These are phyloP conservation scores for Conomelus anceps DNA, from an alignment of 2,888 invertebrate genomes.

Conservation along the genomic window DNA sequence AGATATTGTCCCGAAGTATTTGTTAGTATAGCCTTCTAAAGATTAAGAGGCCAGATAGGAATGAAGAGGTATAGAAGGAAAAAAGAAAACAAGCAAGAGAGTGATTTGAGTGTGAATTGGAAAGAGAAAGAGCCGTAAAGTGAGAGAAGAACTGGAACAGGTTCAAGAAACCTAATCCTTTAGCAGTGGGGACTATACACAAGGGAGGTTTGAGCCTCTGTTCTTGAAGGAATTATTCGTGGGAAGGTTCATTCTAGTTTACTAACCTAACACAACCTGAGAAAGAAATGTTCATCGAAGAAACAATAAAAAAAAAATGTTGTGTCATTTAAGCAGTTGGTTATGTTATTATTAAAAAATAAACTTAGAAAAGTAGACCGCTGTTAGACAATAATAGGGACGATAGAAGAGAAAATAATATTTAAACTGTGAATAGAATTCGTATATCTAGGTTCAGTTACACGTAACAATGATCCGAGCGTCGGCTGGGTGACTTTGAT, in stretches of 20 bases:
- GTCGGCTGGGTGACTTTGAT: no score
- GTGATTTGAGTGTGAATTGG: not conserved
- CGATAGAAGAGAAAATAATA: no score
- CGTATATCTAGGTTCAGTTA: no score
- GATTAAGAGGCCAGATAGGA: not conserved
- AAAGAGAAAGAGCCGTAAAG: not conserved
- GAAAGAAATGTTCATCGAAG: not conserved
- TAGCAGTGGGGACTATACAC: not conserved
- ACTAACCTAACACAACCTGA: not conserved
- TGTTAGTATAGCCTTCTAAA: not conserved
- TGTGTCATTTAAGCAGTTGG: not conserved
- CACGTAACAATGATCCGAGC: no score
- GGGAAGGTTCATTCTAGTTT: not conserved
- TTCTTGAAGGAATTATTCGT: not conserved
- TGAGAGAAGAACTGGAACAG: not conserved
- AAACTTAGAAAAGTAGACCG: not conserved
- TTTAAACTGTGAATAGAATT: no score
- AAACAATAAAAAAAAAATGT: not conserved
- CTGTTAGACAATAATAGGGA: not conserved
- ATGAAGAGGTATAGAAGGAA: not conserved
- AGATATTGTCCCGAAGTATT: not conserved
- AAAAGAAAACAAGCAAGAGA: not conserved
- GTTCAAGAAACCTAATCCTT: not conserved
- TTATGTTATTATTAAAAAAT: not conserved
- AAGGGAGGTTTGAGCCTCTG: not conserved